Conservation (phyloP, 1,140 invertebrate genomes). For the Drosophila littoralis region DNA sequence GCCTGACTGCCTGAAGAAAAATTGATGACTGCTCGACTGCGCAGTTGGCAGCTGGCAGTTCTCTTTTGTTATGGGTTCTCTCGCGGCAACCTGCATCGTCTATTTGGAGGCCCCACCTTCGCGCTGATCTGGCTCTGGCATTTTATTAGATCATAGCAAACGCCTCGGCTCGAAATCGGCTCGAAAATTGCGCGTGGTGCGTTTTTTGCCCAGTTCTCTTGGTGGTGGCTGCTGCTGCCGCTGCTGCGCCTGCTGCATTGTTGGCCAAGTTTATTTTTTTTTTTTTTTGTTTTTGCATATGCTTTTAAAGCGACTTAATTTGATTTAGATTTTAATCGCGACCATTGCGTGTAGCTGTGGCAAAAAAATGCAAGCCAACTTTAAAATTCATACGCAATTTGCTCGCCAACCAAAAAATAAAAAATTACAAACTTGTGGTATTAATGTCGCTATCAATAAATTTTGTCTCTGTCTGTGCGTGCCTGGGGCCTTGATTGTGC, state of each 20-base stretch:
- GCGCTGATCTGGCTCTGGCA: constrained; percentile 51
- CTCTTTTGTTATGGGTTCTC: constrained; percentile 56
- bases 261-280: constrained; percentile 47
- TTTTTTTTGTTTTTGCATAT: constrained; percentile 68
- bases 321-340: constrained; percentile 81
- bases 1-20: constrained; percentile 69
- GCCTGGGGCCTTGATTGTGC: constrained; percentile 74
- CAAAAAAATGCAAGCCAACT: constrained; percentile 44
- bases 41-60: constrained; percentile 40
- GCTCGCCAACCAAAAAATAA: constrained; percentile 33
- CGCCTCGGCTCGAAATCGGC: constrained; percentile 60
- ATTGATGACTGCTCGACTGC: constrained; percentile 65
- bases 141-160: constrained; percentile 79
- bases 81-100: constrained; percentile 60
- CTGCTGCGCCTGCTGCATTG: constrained; percentile 40
- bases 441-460: constrained; percentile 80
- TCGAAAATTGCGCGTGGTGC: constrained; percentile 65
- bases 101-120: constrained; percentile 70
- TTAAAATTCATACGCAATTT: constrained; percentile 66
- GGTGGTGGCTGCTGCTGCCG: not conserved
- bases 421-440: constrained; percentile 60
- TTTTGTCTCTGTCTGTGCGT: constrained; percentile 63
- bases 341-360: constrained; percentile 65
- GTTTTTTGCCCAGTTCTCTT: constrained; percentile 34
- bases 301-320: constrained; percentile 81